Evolutionary conservation across 2,797 vertebrate species (phyloP), one percentile per base, ranked within the genome.

Genomic region (Apogon hyalosoma): DNA sequence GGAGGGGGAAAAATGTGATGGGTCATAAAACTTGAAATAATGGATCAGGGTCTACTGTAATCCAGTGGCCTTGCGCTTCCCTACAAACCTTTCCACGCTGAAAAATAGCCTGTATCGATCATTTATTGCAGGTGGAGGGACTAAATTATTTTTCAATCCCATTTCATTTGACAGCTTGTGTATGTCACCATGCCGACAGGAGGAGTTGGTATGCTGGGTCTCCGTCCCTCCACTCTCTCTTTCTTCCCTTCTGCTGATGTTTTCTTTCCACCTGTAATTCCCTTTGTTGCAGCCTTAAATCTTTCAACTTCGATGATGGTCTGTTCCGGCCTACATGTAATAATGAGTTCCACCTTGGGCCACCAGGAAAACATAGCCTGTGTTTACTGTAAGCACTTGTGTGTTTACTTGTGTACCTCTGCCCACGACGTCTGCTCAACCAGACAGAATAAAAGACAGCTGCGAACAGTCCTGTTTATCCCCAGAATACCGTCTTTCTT

Each of bases 81-180:
- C 49, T 10, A 40, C 48, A 47, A 78, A 51, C 63, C 77, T 65
- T 56, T 13, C 56, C 4, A 3, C 24, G 66, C 16, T 86, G 79
- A 86, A 59, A 85, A 88, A 90, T 59, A 63, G 79, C 71, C 31
- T 7, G 79, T 80, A 90, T 92, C 18, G 85, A 91, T 93, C 80
- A 87, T 90, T 83, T 86, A 82, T 85, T 18, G 69, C 79, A 80
- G 86, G 69, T 81, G 58, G 57, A 55, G 50, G 63, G 59, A 31
- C 76, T 85, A 83, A 91, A 92, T 92, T 89, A 91, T 92, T 87
- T 83, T 87, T 70, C 87, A 82, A 76, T 87, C 79, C 71, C 69
- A 74, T 89, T 89, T 82, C 61, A 61, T 83, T 63, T 89, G 87
- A 90, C 90, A 89, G 84, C 63, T 62, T 18, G 24, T 82, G 75